Evolutionary conservation across 2,888 invertebrate species (phyloP), one percentile per base, ranked within the genome.

Genomic region (Mythimna loreyi): DNA sequence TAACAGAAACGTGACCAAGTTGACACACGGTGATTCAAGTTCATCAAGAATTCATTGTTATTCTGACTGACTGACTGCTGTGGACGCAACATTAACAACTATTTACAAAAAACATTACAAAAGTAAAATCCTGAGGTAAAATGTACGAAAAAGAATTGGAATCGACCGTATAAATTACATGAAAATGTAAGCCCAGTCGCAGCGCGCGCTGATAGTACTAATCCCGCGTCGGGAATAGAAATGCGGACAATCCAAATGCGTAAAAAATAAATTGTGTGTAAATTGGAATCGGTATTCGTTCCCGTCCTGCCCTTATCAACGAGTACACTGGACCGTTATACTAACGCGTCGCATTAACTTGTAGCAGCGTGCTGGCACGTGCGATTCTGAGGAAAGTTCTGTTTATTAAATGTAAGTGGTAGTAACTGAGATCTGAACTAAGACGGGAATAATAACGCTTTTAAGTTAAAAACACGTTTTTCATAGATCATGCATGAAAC

Each of bases 211-310:
- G 64, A 45, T 58, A 58, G 36, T 28, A 25, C 36, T 59, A 58
- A 69, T 50, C 45, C 61, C 68, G 4, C 45, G 53, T 58, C n/a
- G 25, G 19, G 45, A 53, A 67, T 73, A 64, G n/a, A 60, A 57
- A 53, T 57, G 52, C 21, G 40, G 9, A 33, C 28, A 57, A 57
- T 53, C n/a, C 9, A 52, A 63, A 45, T 21, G 21, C 40, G 50
- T 40, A 52, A 67, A 53, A 53, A 23, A 30, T 30, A 47, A 49
- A 49, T 65, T 25, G 21, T 36, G 19, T 53, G 52, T 30, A 6
- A 58, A 52, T 13, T 53, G n/a, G 56, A 33, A 68, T 50, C 45
- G 36, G 64, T 25, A 11, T 23, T 36, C 11, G 25, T 23, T n/a
- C 19, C 33, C 13, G 30, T 21, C 43, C n/a, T 23, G n/a, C 6